Evolutionary conservation across 2,888 invertebrate species (phyloP), one percentile per base, ranked within the genome.

Genomic region (Chaetogeoica ovagalla): DNA sequence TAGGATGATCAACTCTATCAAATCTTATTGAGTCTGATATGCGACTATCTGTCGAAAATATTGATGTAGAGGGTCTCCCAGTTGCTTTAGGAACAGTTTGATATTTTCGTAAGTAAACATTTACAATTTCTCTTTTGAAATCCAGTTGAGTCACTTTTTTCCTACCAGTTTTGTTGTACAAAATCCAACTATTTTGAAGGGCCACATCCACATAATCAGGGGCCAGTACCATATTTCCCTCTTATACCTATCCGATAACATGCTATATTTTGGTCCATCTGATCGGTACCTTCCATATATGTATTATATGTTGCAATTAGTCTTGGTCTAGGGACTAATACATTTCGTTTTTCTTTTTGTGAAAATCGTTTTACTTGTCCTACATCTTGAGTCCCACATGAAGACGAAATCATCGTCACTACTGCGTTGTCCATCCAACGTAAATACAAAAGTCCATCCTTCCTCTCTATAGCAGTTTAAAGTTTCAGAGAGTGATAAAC

Each of bases 391-490:
- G 60, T 8, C 21, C 60, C 21, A 60, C 60, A 60, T 60, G 23
- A 60, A 0, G 60, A 60, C 11, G 60, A 60, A 60, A 30, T 30
- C 30, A 30, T 30, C 30, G 30, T 30, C 4, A 30, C 30, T 30
- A 30, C 30, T 30, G 30, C 30, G 30, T 30, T 30, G 30, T 30
- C 30, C 30, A 30, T 30, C 30, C 30, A 30, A 30, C 11, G 15
- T 30, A 30, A 30, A 62, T 62, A 62, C 13, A 30, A 62, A 2
- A 62, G 23, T 30, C 30, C 13, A 30, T 62, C 21, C 23, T 60
- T 21, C 21, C 21, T 62, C 15, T 62, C 62, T 11, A 62, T 15
- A 62, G 30, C 30, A 84, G 75, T 71, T 84, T 17, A 62, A 62
- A 0, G 62, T 30, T 6, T 60, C 59, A 11, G 59, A 60, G 21